Percentiles rank a stretch among this genome's conserved stretches.
Conservation (phyloP, 1,140 invertebrate genomes). For the Tetranychus urticae region DNA sequence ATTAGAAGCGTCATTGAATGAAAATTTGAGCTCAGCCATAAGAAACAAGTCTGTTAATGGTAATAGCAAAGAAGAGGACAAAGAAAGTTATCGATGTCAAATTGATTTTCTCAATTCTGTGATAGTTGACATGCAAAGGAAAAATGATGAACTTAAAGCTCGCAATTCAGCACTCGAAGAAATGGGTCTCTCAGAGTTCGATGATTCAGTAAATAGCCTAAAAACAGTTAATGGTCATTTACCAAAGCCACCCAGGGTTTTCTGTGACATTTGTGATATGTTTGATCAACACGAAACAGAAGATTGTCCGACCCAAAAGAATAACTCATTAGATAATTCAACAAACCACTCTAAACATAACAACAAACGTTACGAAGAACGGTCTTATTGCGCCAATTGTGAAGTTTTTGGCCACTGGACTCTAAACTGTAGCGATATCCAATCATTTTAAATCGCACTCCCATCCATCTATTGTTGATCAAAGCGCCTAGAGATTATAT, state of each 20-base stretch:
- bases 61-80: constrained; percentile 27
- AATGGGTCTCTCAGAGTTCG: constrained; percentile 27
- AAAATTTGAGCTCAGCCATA: background rate
- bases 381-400: constrained; percentile 75
- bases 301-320: constrained; percentile 64
- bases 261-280: constrained; percentile 90
- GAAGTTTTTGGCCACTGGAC: constrained; percentile 65
- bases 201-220: background rate
- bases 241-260: constrained; percentile 41
- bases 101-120: constrained; percentile 83
- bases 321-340: constrained; percentile 20
- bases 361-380: constrained; percentile 26
- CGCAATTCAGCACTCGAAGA: constrained; percentile 51
- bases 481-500: no score
- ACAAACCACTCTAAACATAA: constrained; percentile 21
- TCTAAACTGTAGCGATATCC: constrained; percentile 48
- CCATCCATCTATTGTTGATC: no score
- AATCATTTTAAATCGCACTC: constrained; percentile 30
- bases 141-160: constrained; percentile 56
- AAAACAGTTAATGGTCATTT: background rate
- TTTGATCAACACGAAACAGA: constrained; percentile 92
- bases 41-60: background rate
- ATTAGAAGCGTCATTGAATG: constrained; percentile 1
- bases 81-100: constrained; percentile 40
- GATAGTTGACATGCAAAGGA: constrained; percentile 79